phyloP scores from a whole-genome alignment of 2,113 vertebrate species.

The Boulengeromyrus knoepffleri region DNA sequence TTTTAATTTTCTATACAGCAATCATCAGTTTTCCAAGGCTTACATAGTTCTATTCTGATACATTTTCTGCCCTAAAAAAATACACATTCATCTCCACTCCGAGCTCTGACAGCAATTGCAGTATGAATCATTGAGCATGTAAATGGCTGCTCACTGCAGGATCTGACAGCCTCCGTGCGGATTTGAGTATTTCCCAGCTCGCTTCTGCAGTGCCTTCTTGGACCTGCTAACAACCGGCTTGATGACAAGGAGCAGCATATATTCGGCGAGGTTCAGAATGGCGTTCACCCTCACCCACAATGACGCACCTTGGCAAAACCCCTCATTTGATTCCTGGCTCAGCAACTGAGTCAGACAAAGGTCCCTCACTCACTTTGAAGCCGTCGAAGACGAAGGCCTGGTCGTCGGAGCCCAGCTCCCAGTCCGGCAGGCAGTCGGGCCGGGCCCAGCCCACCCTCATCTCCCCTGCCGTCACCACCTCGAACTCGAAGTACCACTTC shows the following conservation, averaged over 20 bases:
- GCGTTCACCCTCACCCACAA: neutral
- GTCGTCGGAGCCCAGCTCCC: conserved; percentile 85
- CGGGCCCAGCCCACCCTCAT: conserved; percentile 91
- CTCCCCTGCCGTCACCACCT: conserved; percentile 81
- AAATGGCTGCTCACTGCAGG: neutral
- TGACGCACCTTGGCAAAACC: neutral
- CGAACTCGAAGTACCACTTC: conserved; percentile 94
- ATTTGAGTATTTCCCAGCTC: neutral
- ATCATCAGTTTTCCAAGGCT: neutral
- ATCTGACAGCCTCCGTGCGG: neutral
- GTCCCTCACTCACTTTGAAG: conserved; percentile 72
- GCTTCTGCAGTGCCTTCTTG: neutral
- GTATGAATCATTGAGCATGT: conserved; percentile 5
- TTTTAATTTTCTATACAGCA: neutral
- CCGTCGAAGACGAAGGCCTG: conserved; percentile 91
- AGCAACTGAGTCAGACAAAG: neutral
- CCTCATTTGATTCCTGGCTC: neutral
- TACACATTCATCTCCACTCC: neutral
- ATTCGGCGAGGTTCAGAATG: too few species aligned
- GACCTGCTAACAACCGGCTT: neutral
- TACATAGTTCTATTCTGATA: neutral
- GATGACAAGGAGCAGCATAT: neutral
- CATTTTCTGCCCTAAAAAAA: neutral
- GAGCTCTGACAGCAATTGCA: neutral
- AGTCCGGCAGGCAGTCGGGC: conserved; percentile 81